A percentile compares a stretch with the other conserved stretches of the same genome.
These are phyloP conservation scores for Lacerta viridis DNA, from an alignment of 2,797 vertebrate species.

Conservation along the genomic window DNA sequence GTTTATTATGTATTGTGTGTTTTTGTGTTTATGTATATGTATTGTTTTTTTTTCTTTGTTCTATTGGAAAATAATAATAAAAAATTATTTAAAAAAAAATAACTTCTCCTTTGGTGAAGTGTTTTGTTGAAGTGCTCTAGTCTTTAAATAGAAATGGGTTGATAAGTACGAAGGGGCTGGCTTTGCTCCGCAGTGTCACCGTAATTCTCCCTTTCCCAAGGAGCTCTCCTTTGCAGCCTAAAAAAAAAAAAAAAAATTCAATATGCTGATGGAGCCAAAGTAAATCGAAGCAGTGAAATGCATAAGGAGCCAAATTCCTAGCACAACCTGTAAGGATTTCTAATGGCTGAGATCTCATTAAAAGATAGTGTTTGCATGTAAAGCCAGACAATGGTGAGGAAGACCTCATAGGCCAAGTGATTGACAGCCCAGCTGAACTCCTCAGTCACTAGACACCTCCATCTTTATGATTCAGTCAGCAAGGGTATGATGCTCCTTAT, in stretches of 20 bases:
- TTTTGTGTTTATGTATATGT: too few species aligned
- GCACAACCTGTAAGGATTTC: constrained; percentile 74
- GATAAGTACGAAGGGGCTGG: background rate
- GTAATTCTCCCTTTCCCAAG: constrained; percentile 25
- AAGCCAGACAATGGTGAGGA: constrained; percentile 69
- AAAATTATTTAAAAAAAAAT: too few species aligned
- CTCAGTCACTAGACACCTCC: constrained; percentile 53
- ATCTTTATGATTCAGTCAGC: constrained; percentile 25
- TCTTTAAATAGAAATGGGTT: constrained; percentile 17
- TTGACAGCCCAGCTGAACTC: constrained; percentile 47
- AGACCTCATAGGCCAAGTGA: constrained; percentile 10
- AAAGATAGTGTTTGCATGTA: constrained; percentile 84
- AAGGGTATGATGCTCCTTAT: constrained; percentile 43
- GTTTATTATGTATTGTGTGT: too few species aligned
- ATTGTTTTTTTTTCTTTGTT: too few species aligned
- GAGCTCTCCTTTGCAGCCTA: constrained; percentile 26
- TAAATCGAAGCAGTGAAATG: constrained; percentile 68
- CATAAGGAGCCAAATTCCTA: constrained; percentile 77
- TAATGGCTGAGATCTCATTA: constrained; percentile 91
- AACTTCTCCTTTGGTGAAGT: background rate
- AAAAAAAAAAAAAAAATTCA: constrained; percentile 55
- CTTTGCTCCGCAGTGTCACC: background rate
- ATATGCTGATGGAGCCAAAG: constrained; percentile 60
- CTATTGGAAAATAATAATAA: too few species aligned
- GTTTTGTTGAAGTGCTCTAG: background rate